Base-by-base conservation (phyloP, 2,888 invertebrate species). In the Tineola bisselliella region DNA sequence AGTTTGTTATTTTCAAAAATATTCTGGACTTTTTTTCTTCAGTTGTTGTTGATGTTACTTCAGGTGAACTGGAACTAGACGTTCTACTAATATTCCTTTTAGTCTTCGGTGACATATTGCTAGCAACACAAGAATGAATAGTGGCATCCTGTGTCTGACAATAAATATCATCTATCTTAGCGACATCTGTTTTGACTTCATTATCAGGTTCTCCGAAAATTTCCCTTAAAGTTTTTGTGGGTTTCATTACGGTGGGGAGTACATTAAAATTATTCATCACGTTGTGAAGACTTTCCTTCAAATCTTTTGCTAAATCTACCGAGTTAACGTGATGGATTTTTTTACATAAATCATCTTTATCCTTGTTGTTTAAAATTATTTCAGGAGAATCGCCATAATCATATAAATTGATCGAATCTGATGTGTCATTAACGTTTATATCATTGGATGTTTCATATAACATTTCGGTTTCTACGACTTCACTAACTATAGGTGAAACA, bases 41-140 rank as follows among this genome's bases (percentile, higher is more conserved):
- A 15, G 81, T 75, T n/a, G 86, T 87, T 15, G 86, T 87, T 17
- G 86, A 86, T 5, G 86, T 81, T 12, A 87, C 86, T 74, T 87
- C 86, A 6, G 86, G 83, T 5, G 84, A 86, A 68, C 81, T 84
- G 58, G 79, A 77, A 33, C 69, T 68, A 30, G 68, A 5, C 8
- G n/a, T 48, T 5, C 44, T 25, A 48, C 11, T 60, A 63, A 65
- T 68, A 61, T 71, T 70, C 58, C 69, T 70, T 63, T 66, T 69
- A 54, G 70, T 64, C 56, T 67, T 68, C 58, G 69, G 65, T 63
- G 75, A 70, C 30, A 73, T 68, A 59, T 72, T 63, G 64, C 71
- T 79, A 2, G 77, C 74, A 66, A 80, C 79, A 63, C 73, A 75
- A n/a, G 76, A 75, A 66, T 72, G 67, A 13, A 71, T 63, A 13